phyloP scores from a whole-genome alignment of 2,797 vertebrate genomes.

The Pachyuromys duprasi region DNA sequence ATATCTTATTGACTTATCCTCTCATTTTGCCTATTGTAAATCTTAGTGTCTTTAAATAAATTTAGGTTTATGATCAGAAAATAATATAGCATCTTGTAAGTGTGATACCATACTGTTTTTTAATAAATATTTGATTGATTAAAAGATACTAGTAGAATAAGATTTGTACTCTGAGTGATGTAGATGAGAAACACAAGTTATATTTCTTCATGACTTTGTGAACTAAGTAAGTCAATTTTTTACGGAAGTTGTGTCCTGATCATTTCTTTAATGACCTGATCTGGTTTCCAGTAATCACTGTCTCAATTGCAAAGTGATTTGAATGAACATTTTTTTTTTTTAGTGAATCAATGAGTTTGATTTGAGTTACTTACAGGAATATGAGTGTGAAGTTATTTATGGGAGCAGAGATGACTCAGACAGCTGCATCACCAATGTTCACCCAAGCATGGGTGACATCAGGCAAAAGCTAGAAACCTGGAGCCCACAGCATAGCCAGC shows the following conservation, averaged over 20 bases:
- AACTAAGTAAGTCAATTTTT: constrained; percentile 5
- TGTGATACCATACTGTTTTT: not conserved
- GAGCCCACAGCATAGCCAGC: not conserved
- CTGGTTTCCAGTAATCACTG: not conserved
- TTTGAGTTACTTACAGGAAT: not conserved
- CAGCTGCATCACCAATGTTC: not conserved
- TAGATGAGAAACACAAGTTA: not conserved
- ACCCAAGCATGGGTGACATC: not conserved
- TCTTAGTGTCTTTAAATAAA: not conserved
- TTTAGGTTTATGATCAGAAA: not conserved
- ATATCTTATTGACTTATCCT: not conserved
- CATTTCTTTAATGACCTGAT: not conserved
- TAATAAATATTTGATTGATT: not conserved
- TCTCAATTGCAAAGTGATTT: not conserved
- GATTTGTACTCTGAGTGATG: not conserved
- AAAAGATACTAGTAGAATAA: constrained; percentile 9
- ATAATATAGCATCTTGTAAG: not conserved
- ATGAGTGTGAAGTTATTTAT: not conserved
- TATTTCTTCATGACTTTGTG: not conserved
- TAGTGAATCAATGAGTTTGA: not conserved
- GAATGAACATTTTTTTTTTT: not conserved
- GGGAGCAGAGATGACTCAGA: not conserved
- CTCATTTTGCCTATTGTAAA: not conserved
- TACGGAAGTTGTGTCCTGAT: not conserved
- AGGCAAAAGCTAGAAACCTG: not conserved